phyloP scores from a whole-genome alignment of 2,113 vertebrate species.

The Cyanoramphus novaezelandiae region DNA sequence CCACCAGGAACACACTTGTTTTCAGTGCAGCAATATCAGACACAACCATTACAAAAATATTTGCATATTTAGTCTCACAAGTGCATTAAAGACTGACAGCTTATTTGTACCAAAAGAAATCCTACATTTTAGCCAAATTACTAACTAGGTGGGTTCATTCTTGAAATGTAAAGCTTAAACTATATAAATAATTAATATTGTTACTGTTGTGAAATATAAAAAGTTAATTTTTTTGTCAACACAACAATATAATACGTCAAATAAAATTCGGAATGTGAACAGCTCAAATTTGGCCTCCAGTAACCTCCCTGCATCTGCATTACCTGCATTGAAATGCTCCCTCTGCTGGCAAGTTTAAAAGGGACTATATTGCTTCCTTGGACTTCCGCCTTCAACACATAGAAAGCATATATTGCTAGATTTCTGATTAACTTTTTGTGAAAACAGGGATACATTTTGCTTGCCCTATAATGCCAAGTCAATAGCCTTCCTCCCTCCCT shows the following conservation, averaged over 20 bases:
- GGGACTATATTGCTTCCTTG: background rate
- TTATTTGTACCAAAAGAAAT: background rate
- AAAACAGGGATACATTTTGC: background rate
- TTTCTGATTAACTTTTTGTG: background rate
- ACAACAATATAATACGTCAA: background rate
- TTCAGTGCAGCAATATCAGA: background rate
- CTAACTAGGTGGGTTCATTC: background rate
- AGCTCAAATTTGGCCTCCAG: background rate
- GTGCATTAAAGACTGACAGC: background rate
- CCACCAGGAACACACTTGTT: background rate
- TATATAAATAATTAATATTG: background rate
- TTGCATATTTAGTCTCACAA: background rate
- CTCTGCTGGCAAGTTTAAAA: conserved; percentile 16
- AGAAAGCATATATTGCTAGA: background rate
- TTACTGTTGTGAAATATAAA: background rate
- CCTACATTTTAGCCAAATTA: background rate
- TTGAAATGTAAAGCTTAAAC: background rate
- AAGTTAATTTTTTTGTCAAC: rapidly evolving
- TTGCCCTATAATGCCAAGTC: background rate
- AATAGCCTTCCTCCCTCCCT: background rate
- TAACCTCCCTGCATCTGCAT: background rate
- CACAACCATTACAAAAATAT: background rate
- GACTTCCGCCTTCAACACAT: background rate
- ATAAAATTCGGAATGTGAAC: background rate
- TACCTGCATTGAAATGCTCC: background rate